Evolutionary conservation across 1,140 invertebrate genomes (phyloP), one percentile per base, ranked within the genome.

Genomic region (Diabrotica virgifera): DNA sequence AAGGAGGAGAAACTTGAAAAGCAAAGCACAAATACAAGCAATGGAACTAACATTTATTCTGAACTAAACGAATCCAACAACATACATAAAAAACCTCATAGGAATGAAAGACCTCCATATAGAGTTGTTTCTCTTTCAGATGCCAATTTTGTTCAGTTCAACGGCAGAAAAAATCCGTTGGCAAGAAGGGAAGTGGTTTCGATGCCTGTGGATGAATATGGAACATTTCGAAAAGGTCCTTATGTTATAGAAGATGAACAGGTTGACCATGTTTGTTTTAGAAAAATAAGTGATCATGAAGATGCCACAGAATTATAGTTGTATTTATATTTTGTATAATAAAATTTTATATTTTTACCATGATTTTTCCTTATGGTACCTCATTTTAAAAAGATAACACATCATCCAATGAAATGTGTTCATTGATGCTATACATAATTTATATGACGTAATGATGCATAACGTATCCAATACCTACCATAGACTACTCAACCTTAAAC

Each of bases 221-320:
- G 77, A 3, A 77, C 74, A 0, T 76, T 76, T 65, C 69, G 74
- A 54, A 70, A 78, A 62, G 76, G 75, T 24, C 77, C 77, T 13
- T 79, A 77, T 62, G 60, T 79, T 36, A 78, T 79, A 51, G 62
- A 66, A 52, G 71, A 72, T 14, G 68, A 71, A 52, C 59, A 68
- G 52, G 66, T 77, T 40, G 72, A 66, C 37, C 77, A 79, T 67
- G 74, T 78, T 7, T 78, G 76, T 69, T 70, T 77, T 64, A 73
- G 76, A 52, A 72, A 66, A 37, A 67, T 66, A 59, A 74, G 67
- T 68, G 55, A 67, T 61, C 63, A 70, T 52, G 76, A 77, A 63
- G 70, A 72, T 65, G 71, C 74, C 9, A 79, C 76, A 10, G 74
- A 75, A 62, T 64, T 78, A 53, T 79, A 72, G 59, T 55, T 59